A percentile compares a stretch with the other conserved stretches of the same genome.
Evolutionary conservation across 2,113 vertebrate genomes (phyloP).

Genomic region (Daphoenositta chrysoptera): DNA sequence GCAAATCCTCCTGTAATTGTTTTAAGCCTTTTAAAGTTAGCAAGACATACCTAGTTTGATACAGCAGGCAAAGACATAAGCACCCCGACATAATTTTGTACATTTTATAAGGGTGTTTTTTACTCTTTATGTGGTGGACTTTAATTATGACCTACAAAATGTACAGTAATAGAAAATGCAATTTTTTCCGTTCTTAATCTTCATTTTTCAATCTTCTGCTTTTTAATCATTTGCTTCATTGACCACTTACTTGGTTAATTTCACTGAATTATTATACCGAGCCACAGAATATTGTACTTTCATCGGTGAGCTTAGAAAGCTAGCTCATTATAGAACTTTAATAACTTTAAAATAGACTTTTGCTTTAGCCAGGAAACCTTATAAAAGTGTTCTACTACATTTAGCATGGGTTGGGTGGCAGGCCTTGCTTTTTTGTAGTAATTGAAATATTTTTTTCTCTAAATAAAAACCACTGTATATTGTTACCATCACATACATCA

Average conservation of each 20-base stretch:
- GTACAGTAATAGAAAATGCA: slow-evolving; percentile 29
- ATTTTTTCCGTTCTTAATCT: slow-evolving; percentile 52
- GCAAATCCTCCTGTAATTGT: not conserved
- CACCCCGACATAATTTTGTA: not conserved
- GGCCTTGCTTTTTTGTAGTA: not conserved
- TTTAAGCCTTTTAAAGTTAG: not conserved
- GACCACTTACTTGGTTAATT: slow-evolving; percentile 69
- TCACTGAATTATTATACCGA: slow-evolving; percentile 60
- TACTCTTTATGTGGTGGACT: not conserved
- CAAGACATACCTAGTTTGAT: not conserved
- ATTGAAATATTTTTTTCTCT: not conserved
- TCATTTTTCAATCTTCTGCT: slow-evolving; percentile 60
- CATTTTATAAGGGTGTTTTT: not conserved
- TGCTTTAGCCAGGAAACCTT: slow-evolving; percentile 15
- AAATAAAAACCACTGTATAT: not conserved
- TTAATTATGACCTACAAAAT: slow-evolving; percentile 38
- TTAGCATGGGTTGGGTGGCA: not conserved
- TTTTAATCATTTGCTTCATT: slow-evolving; percentile 75
- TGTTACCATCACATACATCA: not conserved
- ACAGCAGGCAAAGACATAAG: not conserved
- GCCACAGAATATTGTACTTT: slow-evolving; percentile 46
- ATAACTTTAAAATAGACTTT: slow-evolving; percentile 61
- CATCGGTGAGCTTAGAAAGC: slow-evolving; percentile 11
- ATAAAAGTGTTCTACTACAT: slow-evolving; percentile 45
- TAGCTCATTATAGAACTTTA: slow-evolving; percentile 53